Evolutionary conservation across 2,888 invertebrate species (phyloP), one percentile per base, ranked within the genome.

Genomic region (Acronicta leporina): DNA sequence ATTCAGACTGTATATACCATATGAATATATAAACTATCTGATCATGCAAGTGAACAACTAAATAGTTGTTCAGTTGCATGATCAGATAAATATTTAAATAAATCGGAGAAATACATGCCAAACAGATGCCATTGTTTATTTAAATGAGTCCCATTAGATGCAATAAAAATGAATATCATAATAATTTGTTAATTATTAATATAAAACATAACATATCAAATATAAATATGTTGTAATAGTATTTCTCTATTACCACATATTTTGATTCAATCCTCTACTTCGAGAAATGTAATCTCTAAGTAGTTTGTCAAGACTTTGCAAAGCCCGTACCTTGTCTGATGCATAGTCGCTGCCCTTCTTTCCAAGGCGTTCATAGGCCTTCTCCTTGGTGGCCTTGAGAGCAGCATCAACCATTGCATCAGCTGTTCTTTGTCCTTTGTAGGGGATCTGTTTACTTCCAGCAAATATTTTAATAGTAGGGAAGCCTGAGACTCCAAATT

Each of bases 381-480:
- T 97, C 41, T 96, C 96, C 84, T 96, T 96, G 10, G 96, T 96
- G 54, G 97, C 97, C 64, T 96, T 96, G n/a, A 99, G 82, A 0
- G 96, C 98, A 52, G 96, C 97, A 79, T 99, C 98, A 20, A 98
- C 96, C 78, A 99, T 95, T 13, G 96, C 97, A 68, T 97, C 96
- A 0, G 99, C 99, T 7, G 97, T 97, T 82, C 99, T 95, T 49
- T 96, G 96, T 0, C 98, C 98, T 83, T 97, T 96, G 90, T 96
- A 99, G 68, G 98, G 98, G 40, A 96, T 96, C 6, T 99, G 98
- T 90, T 99, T 99, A 87, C 98, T 96, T 0, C 95, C 94, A 0
- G 97, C 97, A 89, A 99, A 99, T 46, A 99, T 96, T 90, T 99
- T 99, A 68, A 99, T 97, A 0, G 99, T 98, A 4, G 99, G 99